A percentile compares a stretch with the other conserved stretches of the same genome.
Conservation (phyloP, 2,797 vertebrate species). For the Argya squamiceps region DNA sequence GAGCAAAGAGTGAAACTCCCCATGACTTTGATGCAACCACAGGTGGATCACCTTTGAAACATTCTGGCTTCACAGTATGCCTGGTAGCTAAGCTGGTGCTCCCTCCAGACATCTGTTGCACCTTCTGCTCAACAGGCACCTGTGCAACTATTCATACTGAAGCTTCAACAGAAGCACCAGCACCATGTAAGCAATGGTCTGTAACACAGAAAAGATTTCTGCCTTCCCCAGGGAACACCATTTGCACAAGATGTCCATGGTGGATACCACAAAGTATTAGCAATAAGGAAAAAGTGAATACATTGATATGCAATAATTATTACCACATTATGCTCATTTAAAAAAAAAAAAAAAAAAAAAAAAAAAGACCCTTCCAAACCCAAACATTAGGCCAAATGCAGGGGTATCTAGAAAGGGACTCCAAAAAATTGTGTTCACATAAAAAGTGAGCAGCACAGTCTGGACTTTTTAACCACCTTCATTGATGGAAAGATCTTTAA, state of each 20-base stretch:
- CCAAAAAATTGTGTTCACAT: neutral
- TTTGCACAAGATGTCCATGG: neutral
- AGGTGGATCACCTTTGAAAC: neutral
- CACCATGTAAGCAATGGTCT: neutral
- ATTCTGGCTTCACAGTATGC: neutral
- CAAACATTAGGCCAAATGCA: neutral
- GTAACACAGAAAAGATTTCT: neutral
- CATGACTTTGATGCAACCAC: neutral
- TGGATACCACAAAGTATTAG: neutral
- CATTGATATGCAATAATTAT: neutral
- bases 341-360: neutral
- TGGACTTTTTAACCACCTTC: neutral
- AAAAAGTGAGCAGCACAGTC: neutral
- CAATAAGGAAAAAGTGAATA: neutral
- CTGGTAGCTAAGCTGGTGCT: neutral
- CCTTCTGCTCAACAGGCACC: neutral
- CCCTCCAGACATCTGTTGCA: neutral
- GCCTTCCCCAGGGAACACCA: neutral
- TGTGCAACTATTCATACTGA: neutral
- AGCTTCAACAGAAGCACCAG: neutral
- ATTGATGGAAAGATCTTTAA: neutral
- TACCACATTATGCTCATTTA: neutral
- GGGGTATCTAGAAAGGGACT: neutral
- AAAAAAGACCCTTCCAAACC: neutral
- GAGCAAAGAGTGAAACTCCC: neutral